Percentiles rank a stretch among this genome's conserved stretches.
phyloP scores from a whole-genome alignment of 2,797 vertebrate genomes.

The Decapterus maruadsi region DNA sequence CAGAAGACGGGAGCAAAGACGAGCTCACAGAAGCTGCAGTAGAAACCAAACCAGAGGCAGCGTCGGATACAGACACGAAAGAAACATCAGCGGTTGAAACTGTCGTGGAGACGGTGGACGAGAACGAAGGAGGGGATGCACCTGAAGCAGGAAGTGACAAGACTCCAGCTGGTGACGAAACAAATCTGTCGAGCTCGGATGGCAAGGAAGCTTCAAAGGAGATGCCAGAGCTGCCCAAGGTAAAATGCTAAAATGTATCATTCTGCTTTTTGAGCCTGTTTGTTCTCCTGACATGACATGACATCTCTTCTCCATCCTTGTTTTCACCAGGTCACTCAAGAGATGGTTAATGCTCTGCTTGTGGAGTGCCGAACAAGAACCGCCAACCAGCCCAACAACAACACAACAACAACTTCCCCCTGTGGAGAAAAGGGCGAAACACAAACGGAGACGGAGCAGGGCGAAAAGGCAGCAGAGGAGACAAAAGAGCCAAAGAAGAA shows the following conservation, averaged over 20 bases:
- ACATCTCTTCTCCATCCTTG: not conserved
- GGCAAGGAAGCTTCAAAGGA: constrained; percentile 2
- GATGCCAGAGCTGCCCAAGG: constrained; percentile 52
- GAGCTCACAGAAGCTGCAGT: not conserved
- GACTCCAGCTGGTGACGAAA: constrained; percentile 1
- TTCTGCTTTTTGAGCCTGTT: not conserved
- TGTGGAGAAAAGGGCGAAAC: not conserved
- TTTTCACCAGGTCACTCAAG: constrained; percentile 64
- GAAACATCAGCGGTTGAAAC: constrained; percentile 5
- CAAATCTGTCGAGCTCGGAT: not conserved
- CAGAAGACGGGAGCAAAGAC: not conserved
- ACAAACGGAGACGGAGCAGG: not conserved
- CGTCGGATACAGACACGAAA: accelerated
- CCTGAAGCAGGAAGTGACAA: not conserved
- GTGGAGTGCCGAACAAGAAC: constrained; percentile 63
- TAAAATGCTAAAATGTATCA: constrained; percentile 4
- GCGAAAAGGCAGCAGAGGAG: not conserved
- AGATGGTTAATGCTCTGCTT: constrained; percentile 60
- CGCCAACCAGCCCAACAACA: not conserved
- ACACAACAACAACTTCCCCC: not conserved
- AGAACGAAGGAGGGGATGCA: accelerated
- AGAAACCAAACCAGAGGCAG: not conserved
- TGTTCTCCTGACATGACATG: not conserved
- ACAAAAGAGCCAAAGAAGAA: constrained; percentile 24
- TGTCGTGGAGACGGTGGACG: constrained; percentile 3